Evolutionary conservation across 1,140 invertebrate species (phyloP), one percentile per base, ranked within the genome.

Genomic region (Papilio polyxenes): DNA sequence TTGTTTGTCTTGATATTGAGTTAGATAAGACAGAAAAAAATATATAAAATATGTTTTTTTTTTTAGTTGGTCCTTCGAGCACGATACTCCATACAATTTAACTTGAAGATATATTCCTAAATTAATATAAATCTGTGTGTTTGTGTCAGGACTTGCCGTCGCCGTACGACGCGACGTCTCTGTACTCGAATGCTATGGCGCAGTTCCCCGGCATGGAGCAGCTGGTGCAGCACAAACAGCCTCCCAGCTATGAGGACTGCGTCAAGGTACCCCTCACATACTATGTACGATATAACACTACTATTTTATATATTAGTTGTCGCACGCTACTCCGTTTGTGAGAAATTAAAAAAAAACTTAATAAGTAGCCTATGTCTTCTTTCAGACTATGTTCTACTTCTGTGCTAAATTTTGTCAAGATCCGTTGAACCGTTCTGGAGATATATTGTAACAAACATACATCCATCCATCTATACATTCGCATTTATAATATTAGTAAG

Each of bases 211-310:
- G 90, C 89, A 95, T 95, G 92, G 95, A 95, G 85, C 93, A 95
- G 85, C 89, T 96, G 48, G 95, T 96, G 83, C 95, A 95, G 82
- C 95, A 95, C 88, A 98, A 98, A 86, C 97, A 98, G 89, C 97
- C 97, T 31, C 97, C 98, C 20, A 96, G 97, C 80, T 98, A 98
- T 92, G 98, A 98, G 89, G 98, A 98, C 88, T 98, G 97, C 89
- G 97, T 98, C 87, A 98, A 98, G 94, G 95, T 96, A 90, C 10
- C 93, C 53, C 77, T 69, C 37, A 40, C 59, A 9, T 80, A 80
- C 77, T 8, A 79, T 13, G 53, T 48, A 65, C 37, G 37, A 31
- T 31, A 31, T 31, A 31, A 31, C 23, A 31, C 23, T 31, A 10
- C 44, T n/a, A 49, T 48, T 49, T 75, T 44, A 7, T 44, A 44